These are phyloP conservation scores for Pseudoatta argentina DNA, from an alignment of 1,140 invertebrate species.

Conservation along the genomic window DNA sequence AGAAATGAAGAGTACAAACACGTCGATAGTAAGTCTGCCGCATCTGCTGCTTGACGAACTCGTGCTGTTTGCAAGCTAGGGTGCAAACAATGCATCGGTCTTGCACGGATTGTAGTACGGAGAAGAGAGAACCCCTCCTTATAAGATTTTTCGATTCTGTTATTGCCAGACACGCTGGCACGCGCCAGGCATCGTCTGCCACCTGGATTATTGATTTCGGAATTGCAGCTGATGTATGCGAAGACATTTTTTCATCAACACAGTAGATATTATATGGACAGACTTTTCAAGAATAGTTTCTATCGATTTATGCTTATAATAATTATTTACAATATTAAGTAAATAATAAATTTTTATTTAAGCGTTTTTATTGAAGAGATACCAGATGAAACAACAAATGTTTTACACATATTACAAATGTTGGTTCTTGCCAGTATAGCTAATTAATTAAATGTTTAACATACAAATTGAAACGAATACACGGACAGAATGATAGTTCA, in stretches of 20 bases:
- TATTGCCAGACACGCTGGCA: slow-evolving; percentile 81
- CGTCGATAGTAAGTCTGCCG: slow-evolving; percentile 38
- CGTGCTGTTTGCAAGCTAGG: slow-evolving; percentile 66
- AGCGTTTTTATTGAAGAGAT: neutral
- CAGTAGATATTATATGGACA: too few species aligned
- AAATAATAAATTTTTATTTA: neutral
- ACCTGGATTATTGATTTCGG: slow-evolving; percentile 82
- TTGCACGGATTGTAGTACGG: slow-evolving; percentile 70
- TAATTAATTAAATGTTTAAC: neutral
- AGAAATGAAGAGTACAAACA: slow-evolving; percentile 33
- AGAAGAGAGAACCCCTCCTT: slow-evolving; percentile 70
- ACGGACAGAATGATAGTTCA: too few species aligned
- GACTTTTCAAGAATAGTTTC: neutral
- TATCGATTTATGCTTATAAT: neutral
- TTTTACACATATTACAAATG: neutral
- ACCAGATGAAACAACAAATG: neutral
- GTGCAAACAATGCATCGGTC: slow-evolving; percentile 75
- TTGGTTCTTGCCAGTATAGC: neutral
- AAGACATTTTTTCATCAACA: slow-evolving; percentile 56
- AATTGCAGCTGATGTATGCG: slow-evolving; percentile 71
- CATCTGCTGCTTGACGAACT: slow-evolving; percentile 71
- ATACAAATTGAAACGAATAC: neutral
- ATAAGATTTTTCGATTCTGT: slow-evolving; percentile 75
- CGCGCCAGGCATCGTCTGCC: slow-evolving; percentile 82
- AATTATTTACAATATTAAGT: slow-evolving; percentile 12